Base-by-base conservation (phyloP, 2,888 invertebrate genomes). In the Napeogenes sylphis region DNA sequence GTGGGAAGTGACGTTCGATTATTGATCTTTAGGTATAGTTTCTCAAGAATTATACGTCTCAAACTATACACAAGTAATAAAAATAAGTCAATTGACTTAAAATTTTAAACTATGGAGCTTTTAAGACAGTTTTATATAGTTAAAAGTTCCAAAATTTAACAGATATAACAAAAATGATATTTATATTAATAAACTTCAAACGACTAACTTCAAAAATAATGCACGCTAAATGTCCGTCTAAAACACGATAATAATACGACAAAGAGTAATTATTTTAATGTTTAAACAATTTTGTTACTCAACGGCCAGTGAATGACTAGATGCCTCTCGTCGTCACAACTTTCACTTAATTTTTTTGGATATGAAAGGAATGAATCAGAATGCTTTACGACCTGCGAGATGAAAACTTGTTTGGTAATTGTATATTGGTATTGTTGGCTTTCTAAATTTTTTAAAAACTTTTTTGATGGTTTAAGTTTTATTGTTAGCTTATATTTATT, bases 281-380 rank as follows among this genome's bases (percentile, higher is more conserved):
- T 79, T 77, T 77, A 82, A 82, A 76, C 71, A 77, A 81, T 80
- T 83, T 79, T 78, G 82, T 89, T 87, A 85, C 83, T 79, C 84
- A 85, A 87, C 79, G 70, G 76, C 58, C 74, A 75, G 80, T 80
- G 80, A 83, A 79, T 83, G 82, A 83, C 82, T 80, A 82, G 81
- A 80, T 82, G 77, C 83, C 80, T 83, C 85, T 83, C 82, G 78
- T 67, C 70, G 72, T 72, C 78, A 77, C 80, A 81, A 90, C 90
- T 90, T 90, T 90, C 90, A 90, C 90, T 90, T 86, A 77, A 81
- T 82, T 78, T 71, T 85, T 89, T 88, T 81, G 82, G 81, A 75
- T 75, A 81, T 70, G 75, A 74, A 73, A 73, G 70, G 68, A 71
- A 69, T 73, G 70, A 73, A 64, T 73, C 71, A 69, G 68, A 68